Evolutionary conservation across 2,113 vertebrate genomes (phyloP), one percentile per base, ranked within the genome.

Genomic region (Nanger granti): DNA sequence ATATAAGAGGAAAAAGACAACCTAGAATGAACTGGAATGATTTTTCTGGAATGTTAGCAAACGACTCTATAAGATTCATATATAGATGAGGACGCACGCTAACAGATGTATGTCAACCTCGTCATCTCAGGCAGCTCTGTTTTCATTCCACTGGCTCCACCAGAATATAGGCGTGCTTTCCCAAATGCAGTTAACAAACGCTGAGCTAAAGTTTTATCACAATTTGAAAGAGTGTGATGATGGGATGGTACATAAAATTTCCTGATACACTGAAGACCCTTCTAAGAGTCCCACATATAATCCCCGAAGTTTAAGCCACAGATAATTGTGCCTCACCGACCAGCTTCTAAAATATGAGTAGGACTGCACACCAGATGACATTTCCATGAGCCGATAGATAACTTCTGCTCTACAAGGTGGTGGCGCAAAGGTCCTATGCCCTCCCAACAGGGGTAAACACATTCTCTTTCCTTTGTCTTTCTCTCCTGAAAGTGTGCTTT

Each of bases 281-380:
- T 89, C 87, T 66, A 52, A 31, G 13, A 49, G 83, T 57, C 59
- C 20, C 64, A 31, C 47, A 62, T 29, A 66, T 49, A 97, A 44
- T 76, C n/a, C 87, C 62, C 29, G 62, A 93, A 87, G 76, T 97
- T 79, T 97, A 94, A 97, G 93, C 93, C 96, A 94, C 76, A 98
- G 96, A 96, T 93, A 91, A 97, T 91, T 94, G 94, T 60, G 69
- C 92, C 98, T 98, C 96, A 82, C 93, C 76, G 52, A 69, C 95
- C 98, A 93, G 57, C 41, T 89, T 97, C 93, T 79, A 87, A 96
- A 94, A 69, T 62, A 91, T 97, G 34, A 41, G 44, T 47, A 89
- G 41, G 94, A 93, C 83, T 80, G 62, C 66, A n/a, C 93, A 47
- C 89, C 49, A 60, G 88, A 76, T 62, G 95, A n/a, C 96, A 96